phyloP scores from a whole-genome alignment of 1,140 invertebrate species.

The Pentalonia nigronervosa region DNA sequence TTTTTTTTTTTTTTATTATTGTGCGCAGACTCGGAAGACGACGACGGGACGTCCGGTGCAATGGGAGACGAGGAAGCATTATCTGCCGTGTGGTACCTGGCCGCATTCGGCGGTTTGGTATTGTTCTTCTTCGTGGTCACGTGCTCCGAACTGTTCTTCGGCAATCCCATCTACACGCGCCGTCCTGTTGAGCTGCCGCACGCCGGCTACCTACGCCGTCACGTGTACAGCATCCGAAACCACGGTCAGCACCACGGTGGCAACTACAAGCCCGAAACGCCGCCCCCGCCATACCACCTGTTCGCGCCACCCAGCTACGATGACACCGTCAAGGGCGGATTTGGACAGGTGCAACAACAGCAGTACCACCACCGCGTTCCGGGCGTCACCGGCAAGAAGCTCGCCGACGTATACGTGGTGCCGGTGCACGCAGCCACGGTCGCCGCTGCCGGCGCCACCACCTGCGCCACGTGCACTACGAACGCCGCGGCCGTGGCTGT shows the following conservation, averaged over 20 bases:
- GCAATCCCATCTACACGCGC: constrained; percentile 61
- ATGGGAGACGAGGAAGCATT: constrained; percentile 63
- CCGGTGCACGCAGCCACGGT: constrained; percentile 39
- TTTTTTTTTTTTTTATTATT: background rate
- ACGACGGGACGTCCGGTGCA: constrained; percentile 62
- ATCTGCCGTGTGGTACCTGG: constrained; percentile 71
- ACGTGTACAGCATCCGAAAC: constrained; percentile 55
- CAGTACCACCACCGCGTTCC: background rate
- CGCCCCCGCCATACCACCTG: constrained; percentile 69
- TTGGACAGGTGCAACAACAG: background rate
- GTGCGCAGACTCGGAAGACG: constrained; percentile 42
- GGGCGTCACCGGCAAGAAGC: background rate
- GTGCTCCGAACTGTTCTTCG: constrained; percentile 70
- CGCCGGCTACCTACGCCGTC: constrained; percentile 63
- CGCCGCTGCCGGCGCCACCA: background rate
- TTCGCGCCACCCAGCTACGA: constrained; percentile 70
- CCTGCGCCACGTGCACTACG: background rate
- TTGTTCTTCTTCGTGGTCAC: constrained; percentile 71
- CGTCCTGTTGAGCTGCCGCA: constrained; percentile 57
- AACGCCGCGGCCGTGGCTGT: background rate
- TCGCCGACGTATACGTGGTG: constrained; percentile 48
- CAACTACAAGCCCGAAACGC: constrained; percentile 63
- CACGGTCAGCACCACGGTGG: background rate
- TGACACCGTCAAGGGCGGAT: constrained; percentile 66
- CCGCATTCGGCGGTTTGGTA: constrained; percentile 69